Conservation (phyloP, 1,140 invertebrate genomes). For the Trichonephila inaurata region DNA sequence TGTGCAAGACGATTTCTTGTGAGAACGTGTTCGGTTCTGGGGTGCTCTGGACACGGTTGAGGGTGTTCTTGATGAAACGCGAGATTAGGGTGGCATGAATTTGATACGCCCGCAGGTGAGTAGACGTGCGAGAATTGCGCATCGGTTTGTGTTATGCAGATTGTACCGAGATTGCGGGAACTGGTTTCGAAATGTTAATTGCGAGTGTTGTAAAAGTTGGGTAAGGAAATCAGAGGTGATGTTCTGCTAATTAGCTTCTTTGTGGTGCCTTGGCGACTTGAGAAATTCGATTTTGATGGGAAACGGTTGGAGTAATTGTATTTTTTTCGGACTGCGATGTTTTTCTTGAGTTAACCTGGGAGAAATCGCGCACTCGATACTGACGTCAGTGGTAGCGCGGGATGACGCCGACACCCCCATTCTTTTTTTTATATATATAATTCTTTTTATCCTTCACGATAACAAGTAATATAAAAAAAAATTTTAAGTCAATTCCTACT, state of each 20-base stretch:
- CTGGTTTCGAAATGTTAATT: constrained; percentile 6
- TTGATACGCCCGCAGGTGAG: background rate
- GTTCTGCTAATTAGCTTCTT: background rate
- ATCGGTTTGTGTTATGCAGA: background rate
- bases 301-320: background rate
- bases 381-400: no score
- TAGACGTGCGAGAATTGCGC: background rate
- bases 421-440: no score
- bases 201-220: background rate
- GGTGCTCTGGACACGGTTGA: constrained; percentile 1
- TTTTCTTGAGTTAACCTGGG: no score
- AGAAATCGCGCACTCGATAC: no score
- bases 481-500: no score
- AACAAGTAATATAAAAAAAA: no score
- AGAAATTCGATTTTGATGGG: background rate
- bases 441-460: no score
- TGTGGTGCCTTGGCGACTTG: background rate
- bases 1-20: constrained; percentile 35
- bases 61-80: background rate
- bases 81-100: background rate
- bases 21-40: constrained; percentile 15
- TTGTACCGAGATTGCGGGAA: background rate
- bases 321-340: background rate
- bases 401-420: no score
- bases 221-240: background rate